Conservation (phyloP, 2,888 invertebrate species). For the Andricus curvator region DNA sequence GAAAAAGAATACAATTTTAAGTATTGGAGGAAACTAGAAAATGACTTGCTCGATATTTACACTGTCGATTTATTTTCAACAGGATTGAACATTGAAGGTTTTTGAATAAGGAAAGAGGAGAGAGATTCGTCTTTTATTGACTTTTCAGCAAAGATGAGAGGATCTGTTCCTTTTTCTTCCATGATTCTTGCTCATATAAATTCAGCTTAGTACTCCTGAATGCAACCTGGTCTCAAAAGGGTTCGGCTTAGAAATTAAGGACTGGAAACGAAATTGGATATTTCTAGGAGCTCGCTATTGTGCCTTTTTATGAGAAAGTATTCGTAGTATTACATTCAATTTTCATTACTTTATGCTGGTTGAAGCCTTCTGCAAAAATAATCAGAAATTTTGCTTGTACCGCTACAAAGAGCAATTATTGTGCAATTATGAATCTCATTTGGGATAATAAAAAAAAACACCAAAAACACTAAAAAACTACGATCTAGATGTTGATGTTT, state of each 20-base stretch:
- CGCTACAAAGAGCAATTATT: no score
- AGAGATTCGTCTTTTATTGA: slow-evolving; percentile 21
- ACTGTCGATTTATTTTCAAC: not conserved
- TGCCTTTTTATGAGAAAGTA: slow-evolving; percentile 12
- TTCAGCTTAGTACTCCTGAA: slow-evolving; percentile 10
- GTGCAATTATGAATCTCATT: no score
- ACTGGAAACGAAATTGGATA: slow-evolving; percentile 36
- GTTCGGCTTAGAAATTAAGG: slow-evolving; percentile 28
- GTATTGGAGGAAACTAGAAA: not conserved
- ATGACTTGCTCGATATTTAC: not conserved
- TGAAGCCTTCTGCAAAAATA: slow-evolving; percentile 18
- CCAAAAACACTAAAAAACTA: no score
- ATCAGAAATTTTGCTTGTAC: not conserved
- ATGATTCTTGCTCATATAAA: slow-evolving; percentile 20
- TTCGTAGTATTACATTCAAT: not conserved
- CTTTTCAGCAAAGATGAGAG: slow-evolving; percentile 2
- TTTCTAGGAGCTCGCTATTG: slow-evolving; percentile 31
- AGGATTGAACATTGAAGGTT: not conserved
- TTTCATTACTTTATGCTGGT: slow-evolving; percentile 21
- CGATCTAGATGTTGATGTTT: no score
- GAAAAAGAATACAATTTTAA: not conserved
- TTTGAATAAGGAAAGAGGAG: slow-evolving; percentile 2
- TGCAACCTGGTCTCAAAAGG: slow-evolving; percentile 13
- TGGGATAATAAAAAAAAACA: no score
- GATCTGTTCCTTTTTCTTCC: slow-evolving; percentile 26